Base-by-base conservation (phyloP, 2,113 vertebrate genomes). In the Acrocephalus kingi region DNA sequence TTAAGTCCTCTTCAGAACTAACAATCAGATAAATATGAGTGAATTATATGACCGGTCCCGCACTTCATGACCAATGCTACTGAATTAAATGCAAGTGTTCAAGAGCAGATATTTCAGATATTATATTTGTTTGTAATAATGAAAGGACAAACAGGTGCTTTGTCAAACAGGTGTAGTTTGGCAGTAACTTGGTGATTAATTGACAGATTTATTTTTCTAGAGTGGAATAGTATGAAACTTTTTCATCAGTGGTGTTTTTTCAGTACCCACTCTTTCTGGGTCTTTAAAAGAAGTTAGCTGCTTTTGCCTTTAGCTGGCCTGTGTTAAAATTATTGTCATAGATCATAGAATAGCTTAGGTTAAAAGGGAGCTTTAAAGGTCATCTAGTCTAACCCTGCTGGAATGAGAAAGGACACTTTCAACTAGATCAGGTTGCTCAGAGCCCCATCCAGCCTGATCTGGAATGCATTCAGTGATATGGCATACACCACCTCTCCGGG, bases 361-460 rank as follows among this genome's bases (percentile, higher is more conserved):
- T 41, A 30, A 46, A 81, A 54, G 19, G 30, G 16, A 68, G 13
- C 9, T 61, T 61, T 75, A 35, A 75, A 61, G 24, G 4, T 41
- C 13, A 35, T 22, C 17, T 54, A 61, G 24, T 39, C 11, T 25
- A 17, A 61, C 1, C 1, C 24, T 1, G 1, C 3, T 25, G 20
- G 20, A 48, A 39, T 27, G 6, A 89, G 28, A 7, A 68, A 54
- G n/a, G 54, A 61, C 20, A 52, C 8, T 13, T 59, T 61, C 20
- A 46, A 17, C n/a, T 30, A 48, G 23, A 68, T 18, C 16, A 46
- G 24, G 13, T 14, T 67, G 23, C 9, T 79, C 30, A 71, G 23
- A 69, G 15, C 14, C 62, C 39, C 1, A 1, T 41, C 14, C 41
- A 55, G 24, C 7, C 24, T 41, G 30, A 48, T 20, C 20, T 48